Base-by-base conservation (phyloP, 2,888 invertebrate genomes). In the Melipona beecheii region DNA sequence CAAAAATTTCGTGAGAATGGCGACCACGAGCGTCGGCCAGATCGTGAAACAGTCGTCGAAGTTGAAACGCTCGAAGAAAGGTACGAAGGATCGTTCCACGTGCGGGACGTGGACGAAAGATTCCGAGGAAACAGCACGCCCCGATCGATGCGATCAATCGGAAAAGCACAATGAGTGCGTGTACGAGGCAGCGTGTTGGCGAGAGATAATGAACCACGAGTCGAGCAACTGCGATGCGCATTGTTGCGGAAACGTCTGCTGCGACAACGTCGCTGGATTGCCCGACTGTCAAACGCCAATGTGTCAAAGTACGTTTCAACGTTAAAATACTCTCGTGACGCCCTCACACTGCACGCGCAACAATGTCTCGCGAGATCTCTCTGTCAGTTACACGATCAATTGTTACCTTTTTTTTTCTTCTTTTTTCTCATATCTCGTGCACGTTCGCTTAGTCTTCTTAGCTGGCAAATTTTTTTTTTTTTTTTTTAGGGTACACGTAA, bases 1-100 rank as follows among this genome's bases (percentile, higher is more conserved):
- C 21, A 89, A 69, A 65, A 78, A 62, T 72, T 70, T 86, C 17
- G 43, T 86, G 31, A 83, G 78, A 64, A 43, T 78, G 27, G 80
- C 83, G 0, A 24, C 78, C 1, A 54, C 82, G 11, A 76, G 75
- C 43, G 15, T 89, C 68, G 19, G 60, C 60, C 86, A 83, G 1
- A 43, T 81, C 27, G 60, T 78, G 27, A 87, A 78, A 58, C 85
- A 83, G 62, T 71, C 81, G 13, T 62, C 82, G 11, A 84, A 72
- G 66, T 65, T 77, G 50, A 84, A 79, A 65, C 62, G 65, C 15
- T 66, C 75, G 21, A 80, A 76, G 62, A 83, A 56, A 2, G 4
- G 5, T 4, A 4, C 52, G 4, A 65, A 49, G 49, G 62, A 64
- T 52, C 17, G 50, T 58, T n/a, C n/a, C 3, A 54, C 43, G 54